Base-by-base conservation (phyloP, 1,140 invertebrate genomes). In the Papilio helenus region DNA sequence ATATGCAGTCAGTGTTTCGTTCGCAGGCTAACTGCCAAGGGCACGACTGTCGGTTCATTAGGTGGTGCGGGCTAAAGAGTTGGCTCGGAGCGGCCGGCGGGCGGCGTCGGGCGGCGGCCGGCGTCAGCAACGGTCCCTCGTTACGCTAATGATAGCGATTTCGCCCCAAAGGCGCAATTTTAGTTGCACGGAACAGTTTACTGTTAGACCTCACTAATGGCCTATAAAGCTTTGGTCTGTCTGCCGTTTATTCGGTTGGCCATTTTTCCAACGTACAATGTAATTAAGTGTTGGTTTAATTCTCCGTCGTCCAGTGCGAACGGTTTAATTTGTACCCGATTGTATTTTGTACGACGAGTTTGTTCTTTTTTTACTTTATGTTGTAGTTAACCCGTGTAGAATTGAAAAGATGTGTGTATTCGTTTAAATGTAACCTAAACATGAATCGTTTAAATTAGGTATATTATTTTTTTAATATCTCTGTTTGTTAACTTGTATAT, bases 141-240 rank as follows among this genome's bases (percentile, higher is more conserved):
- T 93, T 93, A 92, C 87, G 85, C 88, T 93, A 93, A 93, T 92
- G 91, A 93, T 86, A 91, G 87, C 89, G 90, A 92, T 93, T 93
- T 92, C 86, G 86, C 88, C 82, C 81, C 85, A 87, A 87, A 88
- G 86, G 86, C 88, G 87, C 86, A 89, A 86, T 91, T 91, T 90
- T 89, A 89, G 85, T 90, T 90, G 80, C 84, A 84, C 80, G 82
- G 78, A 84, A 84, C 83, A 85, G 83, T 88, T 86, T 87, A 85
- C 83, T 87, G 85, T 86, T 88, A 81, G 84, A 79, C 83, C 61
- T 83, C 84, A 77, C 82, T 90, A 87, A 89, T 90, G 85, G 83
- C 82, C 84, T 84, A 58, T 81, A 85, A 88, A 86, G 83, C 79
- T 86, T 86, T 79, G 80, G 79, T 78, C 81, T 79, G 80, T 83